These are phyloP conservation scores for Chrysochloris asiatica DNA, from an alignment of 2,113 vertebrate species.

Conservation along the genomic window DNA sequence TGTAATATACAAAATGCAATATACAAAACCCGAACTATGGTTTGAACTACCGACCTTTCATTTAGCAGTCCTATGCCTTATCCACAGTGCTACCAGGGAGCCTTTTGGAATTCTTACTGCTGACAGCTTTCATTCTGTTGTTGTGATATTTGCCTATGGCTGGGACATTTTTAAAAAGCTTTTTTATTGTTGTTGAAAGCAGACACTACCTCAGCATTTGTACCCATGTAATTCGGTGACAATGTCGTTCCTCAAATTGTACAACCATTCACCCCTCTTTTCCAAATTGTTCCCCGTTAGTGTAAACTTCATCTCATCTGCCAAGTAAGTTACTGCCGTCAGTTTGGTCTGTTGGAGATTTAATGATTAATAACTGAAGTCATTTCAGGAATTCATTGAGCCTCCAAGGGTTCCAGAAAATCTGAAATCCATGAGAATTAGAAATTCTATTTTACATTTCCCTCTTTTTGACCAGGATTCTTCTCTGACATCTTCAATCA, in stretches of 20 bases:
- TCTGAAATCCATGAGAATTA: neutral
- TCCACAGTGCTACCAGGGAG: too few relatives aligned
- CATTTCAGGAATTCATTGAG: neutral
- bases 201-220: neutral
- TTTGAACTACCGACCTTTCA: too few relatives aligned
- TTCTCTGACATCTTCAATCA: neutral
- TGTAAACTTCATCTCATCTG: neutral
- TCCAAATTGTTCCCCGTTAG: neutral
- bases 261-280: neutral
- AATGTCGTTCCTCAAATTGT: neutral
- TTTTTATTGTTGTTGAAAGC: neutral
- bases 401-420: neutral
- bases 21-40: too few relatives aligned
- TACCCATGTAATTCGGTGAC: neutral
- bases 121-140: neutral
- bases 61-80: too few relatives aligned
- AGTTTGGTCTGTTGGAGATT: too few relatives aligned
- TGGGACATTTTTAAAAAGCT: neutral
- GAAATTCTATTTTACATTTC: neutral
- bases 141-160: neutral
- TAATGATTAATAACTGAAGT: neutral
- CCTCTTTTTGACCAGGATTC: neutral
- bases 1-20: fast-evolving
- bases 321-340: too few relatives aligned
- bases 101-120: neutral